Evolutionary conservation across 64 coral and sea anemone species (phyloP), one percentile per base, ranked within the genome.

Genomic region (Pachyseris speciosa): DNA sequence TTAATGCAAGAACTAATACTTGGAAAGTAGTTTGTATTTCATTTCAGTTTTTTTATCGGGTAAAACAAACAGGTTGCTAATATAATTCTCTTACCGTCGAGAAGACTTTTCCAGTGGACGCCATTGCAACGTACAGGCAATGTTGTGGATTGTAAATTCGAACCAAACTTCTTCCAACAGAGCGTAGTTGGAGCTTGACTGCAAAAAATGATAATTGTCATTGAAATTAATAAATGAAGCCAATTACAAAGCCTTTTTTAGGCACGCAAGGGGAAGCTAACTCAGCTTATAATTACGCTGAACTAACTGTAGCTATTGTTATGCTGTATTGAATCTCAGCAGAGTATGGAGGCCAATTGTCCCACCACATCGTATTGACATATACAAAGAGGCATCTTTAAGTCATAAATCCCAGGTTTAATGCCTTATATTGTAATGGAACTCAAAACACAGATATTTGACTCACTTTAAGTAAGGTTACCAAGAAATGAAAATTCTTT

Each of bases 111-210:
- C 77, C 77, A 3, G 13, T 39, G 22, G 52, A 38, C 7, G 32
- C 30, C 77, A 81, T 81, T 1, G 77, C 77, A 24, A 81, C 52
- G 13, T 81, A 81, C 0, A 81, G 53, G 40, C 52, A 81, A 26
- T 28, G 34, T 63, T 40, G 51, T 6, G 20, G 57, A 33, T 53
- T 81, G 5, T 39, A 81, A 0, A 81, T 60, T 26, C 53, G 77
- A 37, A 81, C 77, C 77, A 63, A n/a, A 39, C 77, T 81, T 0
- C 20, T 81, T 2, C 77, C 77, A 61, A 81, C 77, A 38, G 77
- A 81, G 34, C 37, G 77, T 5, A 61, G 53, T 26, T 81, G 77
- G 12, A 81, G 77, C 77, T 81, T 60, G 34, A 81, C 77, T 81
- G 52, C 53, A 81, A 81, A 22, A 37, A 41, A 39, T 7, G 61